Base-by-base conservation (phyloP, 2,797 vertebrate species). In the Pelobates cultripes region DNA sequence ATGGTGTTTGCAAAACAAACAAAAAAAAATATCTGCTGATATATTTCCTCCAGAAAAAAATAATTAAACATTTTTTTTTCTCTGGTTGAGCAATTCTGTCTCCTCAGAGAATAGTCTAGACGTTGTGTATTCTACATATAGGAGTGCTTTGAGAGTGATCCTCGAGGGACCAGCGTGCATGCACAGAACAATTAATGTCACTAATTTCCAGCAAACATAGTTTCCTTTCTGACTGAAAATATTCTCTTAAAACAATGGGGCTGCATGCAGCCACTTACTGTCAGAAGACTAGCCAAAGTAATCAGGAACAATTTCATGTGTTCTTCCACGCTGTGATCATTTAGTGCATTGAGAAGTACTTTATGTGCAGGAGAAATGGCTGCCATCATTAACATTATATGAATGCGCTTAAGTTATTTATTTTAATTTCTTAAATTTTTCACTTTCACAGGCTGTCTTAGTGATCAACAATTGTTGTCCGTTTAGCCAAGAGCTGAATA, bases 201-300 rank as follows among this genome's bases (percentile, higher is more conserved):
- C 45, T 43, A 3, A 57, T 60, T 51, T 75, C 77, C 72, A 70
- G n/a, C 28, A 63, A 55, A 8, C 61, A 41, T 17, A 43, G 47
- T 70, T 83, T 83, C 70, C 77, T 70, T 17, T 73, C 41, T 53
- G 8, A 41, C 42, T 60, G 45, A 53, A 17, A 75, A 57, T 28
- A 40, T 75, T 55, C 40, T 40, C 40, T 43, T 72, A 55, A 71
- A 64, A 82, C 80, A 82, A 82, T 82, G 68, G 80, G 68, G 63
- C 68, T 6, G 42, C 74, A 76, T 77, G 80, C 68, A 64, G 74
- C 5, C 57, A 55, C 15, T 71, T 66, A 72, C 44, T 72, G 79
- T 81, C 7, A 76, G 79, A 81, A 81, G 68, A 53, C 63, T 28
- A 67, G 79, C 79, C 79, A 81, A 81, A 75, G 79, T 76, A 42